Base-by-base conservation (phyloP, 2,113 vertebrate genomes). In the Anhinga anhinga region DNA sequence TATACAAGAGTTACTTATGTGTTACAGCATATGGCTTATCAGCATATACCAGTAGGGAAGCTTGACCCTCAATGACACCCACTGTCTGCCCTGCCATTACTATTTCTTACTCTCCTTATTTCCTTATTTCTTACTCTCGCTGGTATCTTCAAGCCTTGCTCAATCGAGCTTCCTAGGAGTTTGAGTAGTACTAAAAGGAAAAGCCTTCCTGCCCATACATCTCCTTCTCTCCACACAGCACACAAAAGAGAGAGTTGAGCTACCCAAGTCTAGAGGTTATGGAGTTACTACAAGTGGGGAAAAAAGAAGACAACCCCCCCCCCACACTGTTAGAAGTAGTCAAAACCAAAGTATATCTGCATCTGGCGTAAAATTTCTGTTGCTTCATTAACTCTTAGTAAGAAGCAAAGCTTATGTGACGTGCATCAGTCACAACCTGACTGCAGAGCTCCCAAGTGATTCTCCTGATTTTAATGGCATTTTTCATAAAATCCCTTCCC, bases 301-400 rank as follows among this genome's bases (percentile, higher is more conserved):
- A 2, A 5, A 29, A n/a, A 29, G 9, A 15, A 52, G 52, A 29
- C 27, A 45, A 17, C 0, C 5, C 0, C 5, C 21, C 4, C 9
- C 5, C 9, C 5, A n/a, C 3, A 38, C 20, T 69, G 86, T 77
- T 23, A 72, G 14, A 2, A 82, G 3, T 38, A 63, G 58, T 15
- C 9, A 29, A 27, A 53, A 55, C 5, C 20, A 15, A 7, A 2
- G 4, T 1, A 0, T 38, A 55, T 44, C 50, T 66, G 14, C 20
- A 69, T 47, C 9, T 56, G 36, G 21, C 40, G 21, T 63, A 40
- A 84, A 82, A 87, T 38, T 71, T 12, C 29, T 55, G 7, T 13
- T 45, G 16, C 34, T 91, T 85, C n/a, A 47, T 72, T 84, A 82
- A 62, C 7, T n/a, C 52, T 34, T 17, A 56, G 40, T 18, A 49